Conservation (phyloP, 2,113 vertebrate species). For the Spizaetus ornatus region DNA sequence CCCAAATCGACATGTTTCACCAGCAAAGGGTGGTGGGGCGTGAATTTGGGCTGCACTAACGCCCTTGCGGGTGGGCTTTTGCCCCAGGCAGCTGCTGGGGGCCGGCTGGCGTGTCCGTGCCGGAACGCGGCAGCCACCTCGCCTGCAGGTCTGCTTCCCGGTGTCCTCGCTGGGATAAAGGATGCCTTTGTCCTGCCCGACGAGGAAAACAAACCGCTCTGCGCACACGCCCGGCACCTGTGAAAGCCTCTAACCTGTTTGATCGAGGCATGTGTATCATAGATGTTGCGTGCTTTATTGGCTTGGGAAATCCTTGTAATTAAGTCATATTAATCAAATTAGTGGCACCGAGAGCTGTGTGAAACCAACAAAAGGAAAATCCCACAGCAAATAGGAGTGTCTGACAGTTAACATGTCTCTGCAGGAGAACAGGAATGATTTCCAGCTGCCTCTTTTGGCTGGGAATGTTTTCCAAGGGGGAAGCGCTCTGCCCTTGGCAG, state of each 20-base stretch:
- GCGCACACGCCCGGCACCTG: fast-evolving
- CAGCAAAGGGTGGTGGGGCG: neutral
- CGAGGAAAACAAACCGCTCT: neutral
- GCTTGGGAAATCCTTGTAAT: neutral
- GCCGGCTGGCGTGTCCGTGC: neutral
- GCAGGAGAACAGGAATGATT: neutral
- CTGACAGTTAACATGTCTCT: neutral
- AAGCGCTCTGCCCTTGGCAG: neutral
- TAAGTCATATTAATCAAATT: neutral
- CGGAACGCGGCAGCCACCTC: fast-evolving
- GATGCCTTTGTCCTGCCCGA: neutral
- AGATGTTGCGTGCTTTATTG: neutral
- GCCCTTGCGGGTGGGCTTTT: neutral
- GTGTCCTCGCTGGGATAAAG: neutral
- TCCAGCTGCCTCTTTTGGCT: neutral
- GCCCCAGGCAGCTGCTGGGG: neutral
- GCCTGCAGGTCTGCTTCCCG: neutral
- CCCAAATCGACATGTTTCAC: neutral
- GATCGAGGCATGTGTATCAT: neutral
- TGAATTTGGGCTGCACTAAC: neutral
- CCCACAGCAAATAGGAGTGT: neutral
- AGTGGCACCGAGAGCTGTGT: neutral
- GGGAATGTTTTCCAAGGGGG: neutral
- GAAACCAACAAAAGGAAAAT: neutral
- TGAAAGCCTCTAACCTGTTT: neutral